phyloP scores from a whole-genome alignment of 2,797 vertebrate species.

The Premnoplex brunnescens region DNA sequence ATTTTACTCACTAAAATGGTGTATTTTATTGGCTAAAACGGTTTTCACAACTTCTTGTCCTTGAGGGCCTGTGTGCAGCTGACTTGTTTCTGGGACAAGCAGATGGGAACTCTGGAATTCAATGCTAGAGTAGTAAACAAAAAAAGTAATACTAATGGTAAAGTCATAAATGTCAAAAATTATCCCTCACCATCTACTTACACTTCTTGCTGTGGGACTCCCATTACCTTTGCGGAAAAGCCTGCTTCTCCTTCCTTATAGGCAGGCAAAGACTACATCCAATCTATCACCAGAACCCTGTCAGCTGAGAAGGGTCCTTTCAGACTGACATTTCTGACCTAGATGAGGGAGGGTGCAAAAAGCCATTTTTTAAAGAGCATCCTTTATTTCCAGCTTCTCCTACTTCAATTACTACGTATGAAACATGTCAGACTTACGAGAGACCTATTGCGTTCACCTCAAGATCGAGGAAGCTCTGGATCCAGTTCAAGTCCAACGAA shows the following conservation, averaged over 20 bases:
- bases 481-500: conserved; percentile 97
- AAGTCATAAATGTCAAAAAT: not conserved
- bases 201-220: not conserved
- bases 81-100: not conserved
- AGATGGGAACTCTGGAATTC: not conserved
- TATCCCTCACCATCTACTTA: not conserved
- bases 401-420: conserved; percentile 94
- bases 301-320: not conserved
- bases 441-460: conserved; percentile 96
- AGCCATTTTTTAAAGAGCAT: not conserved
- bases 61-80: not conserved
- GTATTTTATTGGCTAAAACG: not conserved
- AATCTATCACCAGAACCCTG: not conserved
- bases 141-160: not conserved
- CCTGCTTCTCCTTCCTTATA: not conserved
- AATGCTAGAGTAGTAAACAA: not conserved
- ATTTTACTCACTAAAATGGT: too few species aligned
- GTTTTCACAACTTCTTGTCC: not conserved
- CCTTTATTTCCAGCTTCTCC: conserved; percentile 81
- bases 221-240: not conserved
- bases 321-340: not conserved
- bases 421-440: conserved; percentile 97
- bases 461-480: conserved; percentile 93
- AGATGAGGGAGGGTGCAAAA: not conserved
- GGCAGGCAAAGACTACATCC: not conserved